phyloP scores from a whole-genome alignment of 2,888 invertebrate genomes.

The Sisyra nigra region DNA sequence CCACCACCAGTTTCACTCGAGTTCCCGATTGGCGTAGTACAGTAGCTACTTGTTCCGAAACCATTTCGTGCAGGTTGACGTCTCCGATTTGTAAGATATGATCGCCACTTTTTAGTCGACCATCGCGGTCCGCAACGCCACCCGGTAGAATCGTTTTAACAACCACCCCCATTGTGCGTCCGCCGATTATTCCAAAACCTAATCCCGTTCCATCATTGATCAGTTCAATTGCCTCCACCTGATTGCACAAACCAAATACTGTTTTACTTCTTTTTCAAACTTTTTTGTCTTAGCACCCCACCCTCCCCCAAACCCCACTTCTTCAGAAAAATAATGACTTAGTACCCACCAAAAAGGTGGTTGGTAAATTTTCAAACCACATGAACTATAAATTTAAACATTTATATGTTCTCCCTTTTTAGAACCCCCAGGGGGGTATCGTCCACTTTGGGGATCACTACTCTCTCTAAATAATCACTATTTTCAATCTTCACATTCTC shows the following conservation, averaged over 20 bases:
- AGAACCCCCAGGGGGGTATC: too few relatives aligned
- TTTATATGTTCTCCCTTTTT: too few relatives aligned
- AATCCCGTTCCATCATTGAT: constrained; percentile 96
- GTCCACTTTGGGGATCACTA: too few relatives aligned
- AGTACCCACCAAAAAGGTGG: too few relatives aligned
- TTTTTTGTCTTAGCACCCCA: too few relatives aligned
- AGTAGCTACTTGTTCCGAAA: constrained; percentile 92
- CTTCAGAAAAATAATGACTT: too few relatives aligned
- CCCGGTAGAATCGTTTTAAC: constrained; percentile 97
- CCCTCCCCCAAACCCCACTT: too few relatives aligned
- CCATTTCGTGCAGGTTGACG: constrained; percentile 82
- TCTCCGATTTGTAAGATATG: constrained; percentile 77
- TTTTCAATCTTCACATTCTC: too few relatives aligned
- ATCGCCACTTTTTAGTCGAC: constrained; percentile 92
- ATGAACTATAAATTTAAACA: too few relatives aligned
- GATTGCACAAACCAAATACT: not conserved
- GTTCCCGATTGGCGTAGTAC: constrained; percentile 91
- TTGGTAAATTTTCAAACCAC: too few relatives aligned
- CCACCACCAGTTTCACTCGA: constrained; percentile 87
- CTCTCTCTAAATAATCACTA: too few relatives aligned
- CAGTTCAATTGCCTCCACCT: constrained; percentile 78
- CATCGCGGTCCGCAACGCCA: constrained; percentile 94
- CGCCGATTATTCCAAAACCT: constrained; percentile 97
- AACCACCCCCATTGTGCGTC: constrained; percentile 95
- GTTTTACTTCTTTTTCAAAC: constrained; percentile 8